Base-by-base conservation (phyloP, 2,888 invertebrate genomes). In the Antheraea assamensis region DNA sequence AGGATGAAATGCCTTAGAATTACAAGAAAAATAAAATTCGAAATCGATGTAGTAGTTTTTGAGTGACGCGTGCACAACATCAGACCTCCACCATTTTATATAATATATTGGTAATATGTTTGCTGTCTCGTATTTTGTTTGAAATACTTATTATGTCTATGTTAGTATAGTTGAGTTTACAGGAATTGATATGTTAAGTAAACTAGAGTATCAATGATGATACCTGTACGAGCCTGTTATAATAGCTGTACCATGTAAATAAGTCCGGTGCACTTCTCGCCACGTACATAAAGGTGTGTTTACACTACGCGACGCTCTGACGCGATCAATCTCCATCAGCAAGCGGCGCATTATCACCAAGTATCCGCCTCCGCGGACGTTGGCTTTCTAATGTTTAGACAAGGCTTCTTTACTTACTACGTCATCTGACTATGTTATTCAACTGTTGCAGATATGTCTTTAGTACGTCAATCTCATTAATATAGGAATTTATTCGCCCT, bases 261-360 rank as follows among this genome's bases (percentile, higher is more conserved):
- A 81, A 55, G 73, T 73, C 73, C 73, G 58, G 70, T 35, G 68
- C 58, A 55, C 19, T 15, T 31, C 72, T 47, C 66, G 19, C 66
- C 79, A 77, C 77, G 82, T 84, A 87, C 84, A 85, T 88, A 89
- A 89, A 91, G 91, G 88, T 87, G 87, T 92, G 92, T 92, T 88
- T 89, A 89, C 89, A 90, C 85, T 84, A 77, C 74, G 76, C 83
- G 76, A 77, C 73, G 77, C 81, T 77, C 17, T 79, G 81, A 78
- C 78, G 86, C 87, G 83, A 93, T 93, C 92, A 90, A 93, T 93
- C 93, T 92, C 92, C 91, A 92, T 93, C 93, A 92, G 85, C 80
- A 78, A 85, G 83, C 88, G 86, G 78, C 84, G 82, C 87, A 88
- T 90, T 92, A 92, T 93, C 92, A 86, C 82, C 80, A 82, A 86